Conservation (phyloP, 2,797 vertebrate genomes). For the Dendrocincla tyrannina region DNA sequence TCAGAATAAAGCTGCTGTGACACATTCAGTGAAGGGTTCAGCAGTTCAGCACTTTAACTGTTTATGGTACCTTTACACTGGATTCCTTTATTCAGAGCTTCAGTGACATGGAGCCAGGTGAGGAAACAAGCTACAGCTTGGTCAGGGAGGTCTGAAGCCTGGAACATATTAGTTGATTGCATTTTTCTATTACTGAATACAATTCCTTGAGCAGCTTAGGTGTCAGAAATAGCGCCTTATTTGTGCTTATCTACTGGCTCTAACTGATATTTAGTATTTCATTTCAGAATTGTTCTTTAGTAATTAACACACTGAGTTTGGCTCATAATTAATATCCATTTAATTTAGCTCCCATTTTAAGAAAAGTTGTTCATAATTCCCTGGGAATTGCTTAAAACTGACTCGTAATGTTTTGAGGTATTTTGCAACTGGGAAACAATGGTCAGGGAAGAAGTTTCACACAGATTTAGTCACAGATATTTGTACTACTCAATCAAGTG, state of each 20-base stretch:
- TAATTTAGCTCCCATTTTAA: not conserved
- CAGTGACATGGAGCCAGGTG: not conserved
- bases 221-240: not conserved
- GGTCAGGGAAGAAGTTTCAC: not conserved
- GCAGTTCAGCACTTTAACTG: not conserved
- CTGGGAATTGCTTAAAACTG: not conserved
- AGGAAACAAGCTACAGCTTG: not conserved
- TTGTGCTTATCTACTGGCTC: not conserved
- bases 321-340: not conserved
- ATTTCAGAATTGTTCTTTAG: not conserved
- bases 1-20: not conserved
- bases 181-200: not conserved
- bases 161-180: not conserved
- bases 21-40: not conserved
- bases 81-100: not conserved
- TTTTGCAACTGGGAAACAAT: not conserved
- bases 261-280: not conserved
- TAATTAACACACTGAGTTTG: not conserved
- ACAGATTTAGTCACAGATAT: not conserved
- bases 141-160: not conserved
- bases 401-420: not conserved
- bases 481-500: not conserved
- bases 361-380: not conserved
- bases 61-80: not conserved
- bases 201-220: not conserved